A percentile compares a stretch with the other conserved stretches of the same genome.
Evolutionary conservation across 2,113 vertebrate species (phyloP).

Genomic region (Mixornis gularis): DNA sequence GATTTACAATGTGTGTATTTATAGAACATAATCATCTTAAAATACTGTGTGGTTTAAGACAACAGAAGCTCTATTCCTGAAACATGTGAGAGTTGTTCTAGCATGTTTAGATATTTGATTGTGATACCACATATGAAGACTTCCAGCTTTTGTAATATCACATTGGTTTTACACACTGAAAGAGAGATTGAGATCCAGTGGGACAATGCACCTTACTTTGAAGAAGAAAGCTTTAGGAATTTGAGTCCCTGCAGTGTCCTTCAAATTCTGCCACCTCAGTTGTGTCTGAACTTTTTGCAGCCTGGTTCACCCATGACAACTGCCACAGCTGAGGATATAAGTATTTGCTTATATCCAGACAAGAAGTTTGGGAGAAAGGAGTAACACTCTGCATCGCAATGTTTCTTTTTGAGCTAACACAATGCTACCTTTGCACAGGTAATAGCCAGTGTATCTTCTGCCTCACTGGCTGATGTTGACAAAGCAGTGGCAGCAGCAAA

Average conservation of each 20-base stretch:
- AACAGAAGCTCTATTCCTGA: neutral
- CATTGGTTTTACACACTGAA: neutral
- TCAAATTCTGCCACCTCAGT: neutral
- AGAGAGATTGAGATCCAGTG: neutral
- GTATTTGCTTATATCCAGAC: neutral
- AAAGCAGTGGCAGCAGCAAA: constrained; percentile 81
- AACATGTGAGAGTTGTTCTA: neutral
- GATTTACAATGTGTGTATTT: neutral
- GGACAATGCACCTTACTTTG: neutral
- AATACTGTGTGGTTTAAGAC: neutral
- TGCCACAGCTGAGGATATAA: neutral
- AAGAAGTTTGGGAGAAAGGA: neutral
- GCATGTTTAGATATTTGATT: neutral
- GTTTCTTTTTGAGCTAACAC: neutral
- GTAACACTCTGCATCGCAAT: fast-evolving
- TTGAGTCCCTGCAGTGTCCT: neutral
- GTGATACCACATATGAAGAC: neutral
- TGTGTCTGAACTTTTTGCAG: neutral
- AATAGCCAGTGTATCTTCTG: constrained; percentile 77
- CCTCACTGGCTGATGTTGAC: constrained; percentile 77
- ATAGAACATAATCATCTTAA: neutral
- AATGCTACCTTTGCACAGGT: constrained; percentile 53
- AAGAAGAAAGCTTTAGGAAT: neutral
- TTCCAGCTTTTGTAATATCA: neutral
- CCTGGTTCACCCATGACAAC: neutral